phyloP scores from a whole-genome alignment of 2,797 vertebrate genomes.

The Malurus leucopterus region DNA sequence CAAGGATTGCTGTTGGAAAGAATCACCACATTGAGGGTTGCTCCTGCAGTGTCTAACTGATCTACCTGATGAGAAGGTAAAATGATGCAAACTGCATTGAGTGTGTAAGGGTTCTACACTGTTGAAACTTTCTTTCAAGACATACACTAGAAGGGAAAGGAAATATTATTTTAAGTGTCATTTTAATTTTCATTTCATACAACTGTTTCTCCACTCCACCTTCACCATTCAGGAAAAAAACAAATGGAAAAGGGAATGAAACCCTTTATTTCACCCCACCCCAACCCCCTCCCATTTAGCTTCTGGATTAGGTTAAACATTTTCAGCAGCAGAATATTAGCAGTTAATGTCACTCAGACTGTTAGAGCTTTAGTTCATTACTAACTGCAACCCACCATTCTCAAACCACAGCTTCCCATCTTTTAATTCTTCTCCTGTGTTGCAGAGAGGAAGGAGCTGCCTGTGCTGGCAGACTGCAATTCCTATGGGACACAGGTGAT shows the following conservation, averaged over 20 bases:
- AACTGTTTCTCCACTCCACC: neutral
- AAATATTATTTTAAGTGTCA: neutral
- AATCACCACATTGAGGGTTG: rapidly evolving
- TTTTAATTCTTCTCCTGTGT: neutral
- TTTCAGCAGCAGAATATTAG: neutral
- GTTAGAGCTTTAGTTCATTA: conserved; percentile 9
- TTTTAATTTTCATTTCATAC: neutral
- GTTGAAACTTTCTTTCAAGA: neutral
- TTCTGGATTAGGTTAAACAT: neutral
- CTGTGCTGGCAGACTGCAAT: conserved; percentile 8
- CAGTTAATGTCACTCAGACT: neutral
- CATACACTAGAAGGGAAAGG: neutral
- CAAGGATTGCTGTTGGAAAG: neutral
- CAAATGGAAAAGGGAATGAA: neutral
- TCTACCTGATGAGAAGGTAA: neutral
- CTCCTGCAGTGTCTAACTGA: neutral
- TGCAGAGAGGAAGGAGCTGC: neutral
- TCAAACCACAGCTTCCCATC: conserved; percentile 8
- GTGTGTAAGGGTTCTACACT: neutral
- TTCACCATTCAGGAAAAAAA: neutral
- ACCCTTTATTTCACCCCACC: neutral
- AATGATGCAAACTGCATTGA: neutral
- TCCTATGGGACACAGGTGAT: conserved; percentile 6
- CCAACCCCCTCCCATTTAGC: neutral
- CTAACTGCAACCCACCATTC: neutral